Evolutionary conservation across 1,140 invertebrate species (phyloP).

Genomic region (Lethocerus indicus): DNA sequence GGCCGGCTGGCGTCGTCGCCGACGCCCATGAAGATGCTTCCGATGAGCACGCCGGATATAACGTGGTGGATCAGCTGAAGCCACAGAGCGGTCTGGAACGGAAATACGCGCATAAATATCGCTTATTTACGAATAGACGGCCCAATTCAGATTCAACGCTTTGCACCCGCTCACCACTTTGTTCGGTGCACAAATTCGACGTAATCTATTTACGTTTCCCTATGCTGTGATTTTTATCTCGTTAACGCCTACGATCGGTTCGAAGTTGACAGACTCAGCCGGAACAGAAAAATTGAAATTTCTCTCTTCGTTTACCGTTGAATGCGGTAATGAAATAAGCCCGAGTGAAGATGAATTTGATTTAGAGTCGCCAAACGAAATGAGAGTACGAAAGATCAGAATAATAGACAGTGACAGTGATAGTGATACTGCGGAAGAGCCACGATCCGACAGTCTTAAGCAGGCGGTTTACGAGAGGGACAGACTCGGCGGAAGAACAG

Average conservation of each 20-base stretch:
- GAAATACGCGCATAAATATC: conserved; percentile 3
- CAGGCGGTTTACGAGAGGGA: neutral
- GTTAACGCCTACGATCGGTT: no score
- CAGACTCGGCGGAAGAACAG: neutral
- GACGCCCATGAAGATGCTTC: conserved; percentile 33
- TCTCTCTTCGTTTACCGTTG: neutral
- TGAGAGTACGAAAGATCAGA: neutral
- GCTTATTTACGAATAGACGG: neutral
- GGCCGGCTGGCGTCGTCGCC: conserved; percentile 32
- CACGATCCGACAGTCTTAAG: no score
- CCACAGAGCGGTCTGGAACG: conserved; percentile 27
- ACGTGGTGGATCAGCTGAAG: conserved; percentile 36
- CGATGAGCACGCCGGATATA: conserved; percentile 30
- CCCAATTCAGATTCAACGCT: no score
- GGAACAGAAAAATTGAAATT: neutral
- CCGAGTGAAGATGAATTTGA: neutral
- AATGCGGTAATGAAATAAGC: neutral
- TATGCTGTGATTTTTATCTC: no score
- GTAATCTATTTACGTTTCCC: no score
- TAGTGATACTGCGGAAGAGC: no score
- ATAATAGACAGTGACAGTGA: no score
- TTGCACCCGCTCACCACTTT: no score
- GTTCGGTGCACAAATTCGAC: no score
- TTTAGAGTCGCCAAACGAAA: no score
- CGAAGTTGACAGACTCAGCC: neutral